A percentile compares a stretch with the other conserved stretches of the same genome.
Evolutionary conservation across 92 coral and sea anemone species (phyloP).

Genomic region (Montipora capitata): DNA sequence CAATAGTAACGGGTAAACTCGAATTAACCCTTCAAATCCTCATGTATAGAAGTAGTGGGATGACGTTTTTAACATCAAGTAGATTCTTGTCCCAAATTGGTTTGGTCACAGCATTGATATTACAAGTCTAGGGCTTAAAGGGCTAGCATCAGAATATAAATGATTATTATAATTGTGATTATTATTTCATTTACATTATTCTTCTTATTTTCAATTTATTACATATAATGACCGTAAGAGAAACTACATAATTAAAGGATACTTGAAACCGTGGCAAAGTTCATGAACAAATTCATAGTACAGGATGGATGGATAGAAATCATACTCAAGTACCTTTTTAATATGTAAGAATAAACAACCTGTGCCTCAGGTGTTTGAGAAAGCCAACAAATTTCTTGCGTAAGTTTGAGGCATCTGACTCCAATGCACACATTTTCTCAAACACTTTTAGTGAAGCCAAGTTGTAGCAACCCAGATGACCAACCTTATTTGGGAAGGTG

Average conservation of each 20-base stretch:
- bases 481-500: no score
- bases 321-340: no score
- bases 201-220: no score
- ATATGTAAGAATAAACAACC: no score
- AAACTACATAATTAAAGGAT: no score
- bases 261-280: no score
- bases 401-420: constrained; percentile 7
- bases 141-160: no score
- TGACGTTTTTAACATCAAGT: constrained; percentile 13
- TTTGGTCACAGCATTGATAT: constrained; percentile 20
- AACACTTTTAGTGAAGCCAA: not conserved
- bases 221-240: no score
- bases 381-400: constrained; percentile 16
- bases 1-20: not conserved
- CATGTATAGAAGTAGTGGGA: constrained; percentile 26
- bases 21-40: constrained; percentile 13
- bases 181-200: no score
- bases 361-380: constrained; percentile 13
- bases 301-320: no score
- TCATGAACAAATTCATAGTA: no score
- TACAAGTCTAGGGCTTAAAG: not conserved
- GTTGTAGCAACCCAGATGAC: not conserved
- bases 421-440: constrained; percentile 28
- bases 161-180: no score
- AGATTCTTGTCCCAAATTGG: not conserved